Conservation (phyloP, 2,888 invertebrate genomes). For the Neoitamus cyanurus region DNA sequence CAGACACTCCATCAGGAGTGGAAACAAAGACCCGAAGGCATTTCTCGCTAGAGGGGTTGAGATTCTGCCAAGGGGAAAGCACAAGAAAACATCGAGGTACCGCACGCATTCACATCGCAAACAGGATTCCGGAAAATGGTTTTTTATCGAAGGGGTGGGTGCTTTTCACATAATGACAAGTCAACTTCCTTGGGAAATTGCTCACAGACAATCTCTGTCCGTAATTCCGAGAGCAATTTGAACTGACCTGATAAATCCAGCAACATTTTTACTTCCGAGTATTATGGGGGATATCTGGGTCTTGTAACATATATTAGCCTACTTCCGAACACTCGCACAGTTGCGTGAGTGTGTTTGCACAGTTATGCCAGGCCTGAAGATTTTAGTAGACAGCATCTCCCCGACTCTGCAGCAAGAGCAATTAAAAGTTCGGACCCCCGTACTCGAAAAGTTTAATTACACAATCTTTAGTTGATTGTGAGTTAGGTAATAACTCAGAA, state of each 20-base stretch:
- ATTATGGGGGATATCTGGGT: neutral
- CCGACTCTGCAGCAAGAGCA: neutral
- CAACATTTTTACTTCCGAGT: neutral
- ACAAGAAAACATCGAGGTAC: neutral
- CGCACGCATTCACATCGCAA: neutral
- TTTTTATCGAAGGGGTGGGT: neutral
- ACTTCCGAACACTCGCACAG: neutral
- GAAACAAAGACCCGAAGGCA: neutral
- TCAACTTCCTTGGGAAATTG: slow-evolving; percentile 1
- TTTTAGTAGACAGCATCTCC: neutral
- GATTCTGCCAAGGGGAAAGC: neutral
- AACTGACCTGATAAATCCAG: neutral
- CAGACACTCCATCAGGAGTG: neutral
- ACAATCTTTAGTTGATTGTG: neutral
- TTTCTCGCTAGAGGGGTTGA: neutral
- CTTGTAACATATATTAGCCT: neutral
- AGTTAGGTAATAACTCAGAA: neutral
- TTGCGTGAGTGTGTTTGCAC: neutral
- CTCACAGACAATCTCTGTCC: neutral
- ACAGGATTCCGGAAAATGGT: neutral
- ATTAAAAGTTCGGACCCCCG: neutral
- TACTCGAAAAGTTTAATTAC: neutral
- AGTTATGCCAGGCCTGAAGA: neutral
- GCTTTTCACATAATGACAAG: neutral
- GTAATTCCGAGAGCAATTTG: neutral